A percentile compares a stretch with the other conserved stretches of the same genome.
These are phyloP conservation scores for Mesaphorura yosii DNA, from an alignment of 1,140 invertebrate genomes.

Conservation along the genomic window DNA sequence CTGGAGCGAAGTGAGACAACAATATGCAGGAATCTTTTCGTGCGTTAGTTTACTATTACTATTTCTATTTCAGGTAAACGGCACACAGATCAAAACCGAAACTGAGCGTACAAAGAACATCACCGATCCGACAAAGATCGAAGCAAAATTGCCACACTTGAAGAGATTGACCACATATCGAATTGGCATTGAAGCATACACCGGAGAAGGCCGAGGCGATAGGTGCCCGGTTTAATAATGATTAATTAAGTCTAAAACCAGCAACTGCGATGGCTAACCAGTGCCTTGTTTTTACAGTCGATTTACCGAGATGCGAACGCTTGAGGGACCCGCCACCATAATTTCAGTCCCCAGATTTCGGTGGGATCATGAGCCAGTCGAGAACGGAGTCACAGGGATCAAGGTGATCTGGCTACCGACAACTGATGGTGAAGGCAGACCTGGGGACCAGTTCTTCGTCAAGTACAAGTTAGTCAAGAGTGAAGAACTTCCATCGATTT, in stretches of 20 bases:
- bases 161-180: constrained; percentile 78
- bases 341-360: constrained; percentile 67
- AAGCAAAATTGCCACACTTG: constrained; percentile 72
- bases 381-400: constrained; percentile 54
- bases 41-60: not conserved
- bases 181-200: constrained; percentile 69
- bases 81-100: constrained; percentile 39
- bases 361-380: constrained; percentile 53
- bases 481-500: constrained; percentile 7
- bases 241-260: too few species aligned
- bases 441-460: constrained; percentile 77
- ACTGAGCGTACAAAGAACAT: constrained; percentile 66
- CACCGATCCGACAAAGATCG: constrained; percentile 56
- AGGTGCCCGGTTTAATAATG: constrained; percentile 3
- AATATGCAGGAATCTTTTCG: too few species aligned
- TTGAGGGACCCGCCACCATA: constrained; percentile 40
- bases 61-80: constrained; percentile 32
- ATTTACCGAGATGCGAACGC: constrained; percentile 67
- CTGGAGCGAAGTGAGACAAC: not conserved
- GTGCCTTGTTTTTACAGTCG: too few species aligned
- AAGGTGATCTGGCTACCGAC: constrained; percentile 70
- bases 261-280: too few species aligned
- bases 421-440: constrained; percentile 48
- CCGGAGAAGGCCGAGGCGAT: constrained; percentile 65
- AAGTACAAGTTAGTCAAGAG: constrained; percentile 27